Evolutionary conservation across 1,140 invertebrate species (phyloP).

Genomic region (Pachypsylla venusta): DNA sequence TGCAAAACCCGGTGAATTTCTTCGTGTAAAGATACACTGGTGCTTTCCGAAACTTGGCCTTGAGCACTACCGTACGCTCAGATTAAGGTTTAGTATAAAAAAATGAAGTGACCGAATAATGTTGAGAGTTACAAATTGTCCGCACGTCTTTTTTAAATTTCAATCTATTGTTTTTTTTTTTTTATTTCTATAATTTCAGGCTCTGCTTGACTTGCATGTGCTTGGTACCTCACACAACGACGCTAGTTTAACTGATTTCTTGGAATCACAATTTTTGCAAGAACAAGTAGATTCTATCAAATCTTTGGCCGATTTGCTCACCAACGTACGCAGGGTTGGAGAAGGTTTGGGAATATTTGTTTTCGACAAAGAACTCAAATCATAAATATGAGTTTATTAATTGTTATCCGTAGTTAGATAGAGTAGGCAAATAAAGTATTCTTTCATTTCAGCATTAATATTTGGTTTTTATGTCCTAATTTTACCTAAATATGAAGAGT

Average conservation of each 20-base stretch:
- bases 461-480: background rate
- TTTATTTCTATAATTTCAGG: too few relatives aligned
- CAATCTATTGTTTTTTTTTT: too few relatives aligned
- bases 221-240: constrained; percentile 48
- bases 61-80: too few relatives aligned
- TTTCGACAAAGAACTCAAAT: constrained; percentile 47
- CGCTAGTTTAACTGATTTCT: constrained; percentile 51
- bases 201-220: constrained; percentile 47
- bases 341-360: constrained; percentile 55
- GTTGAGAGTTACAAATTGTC: too few relatives aligned
- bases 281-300: constrained; percentile 66
- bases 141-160: too few relatives aligned
- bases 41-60: too few relatives aligned
- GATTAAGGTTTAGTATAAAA: too few relatives aligned
- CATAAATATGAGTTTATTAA: background rate
- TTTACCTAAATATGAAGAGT: too few relatives aligned
- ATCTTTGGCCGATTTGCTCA: constrained; percentile 49
- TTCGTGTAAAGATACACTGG: too few relatives aligned
- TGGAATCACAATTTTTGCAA: constrained; percentile 52
- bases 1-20: too few relatives aligned
- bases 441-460: background rate
- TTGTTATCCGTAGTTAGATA: background rate
- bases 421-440: background rate
- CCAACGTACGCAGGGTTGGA: constrained; percentile 52
- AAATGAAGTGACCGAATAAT: too few relatives aligned